phyloP scores from a whole-genome alignment of 2,888 invertebrate species.

The Nomada hirtipes region DNA sequence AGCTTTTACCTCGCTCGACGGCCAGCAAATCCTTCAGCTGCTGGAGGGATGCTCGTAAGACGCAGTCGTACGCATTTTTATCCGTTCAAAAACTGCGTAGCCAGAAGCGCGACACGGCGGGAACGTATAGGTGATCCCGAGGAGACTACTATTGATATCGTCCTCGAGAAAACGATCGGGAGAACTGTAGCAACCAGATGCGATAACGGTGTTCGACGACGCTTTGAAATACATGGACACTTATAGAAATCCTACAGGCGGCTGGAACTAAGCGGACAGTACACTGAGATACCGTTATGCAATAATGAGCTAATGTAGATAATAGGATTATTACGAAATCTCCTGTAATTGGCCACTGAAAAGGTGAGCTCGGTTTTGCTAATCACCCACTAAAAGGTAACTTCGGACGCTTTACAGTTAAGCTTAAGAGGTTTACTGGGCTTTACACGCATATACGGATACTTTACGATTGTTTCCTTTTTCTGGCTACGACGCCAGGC shows the following conservation, averaged over 20 bases:
- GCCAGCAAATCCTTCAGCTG: slow-evolving; percentile 12
- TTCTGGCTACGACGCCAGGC: slow-evolving; percentile 43
- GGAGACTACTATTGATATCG: background rate
- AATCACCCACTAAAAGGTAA: slow-evolving; percentile 77
- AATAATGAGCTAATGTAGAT: slow-evolving; percentile 84
- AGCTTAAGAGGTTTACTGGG: slow-evolving; percentile 80
- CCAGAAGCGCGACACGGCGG: background rate
- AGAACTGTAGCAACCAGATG: slow-evolving; percentile 7
- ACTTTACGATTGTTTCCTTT: slow-evolving; percentile 71
- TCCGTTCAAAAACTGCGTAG: background rate
- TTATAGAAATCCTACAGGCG: slow-evolving; percentile 54
- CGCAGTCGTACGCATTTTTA: slow-evolving; percentile 1
- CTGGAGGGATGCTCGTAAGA: background rate
- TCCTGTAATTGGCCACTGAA: slow-evolving; percentile 83
- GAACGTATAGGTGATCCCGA: background rate
- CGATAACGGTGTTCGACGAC: slow-evolving; percentile 43
- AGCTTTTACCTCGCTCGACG: slow-evolving; percentile 52
- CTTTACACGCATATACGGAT: slow-evolving; percentile 68
- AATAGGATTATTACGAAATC: slow-evolving; percentile 83
- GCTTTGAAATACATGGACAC: slow-evolving; percentile 56
- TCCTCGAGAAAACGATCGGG: background rate
- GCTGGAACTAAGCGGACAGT: slow-evolving; percentile 70
- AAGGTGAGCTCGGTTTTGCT: slow-evolving; percentile 82
- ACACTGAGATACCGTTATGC: slow-evolving; percentile 76
- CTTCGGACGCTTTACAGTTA: slow-evolving; percentile 77